phyloP scores from a whole-genome alignment of 2,797 vertebrate species.

The Acipenser oxyrinchus region DNA sequence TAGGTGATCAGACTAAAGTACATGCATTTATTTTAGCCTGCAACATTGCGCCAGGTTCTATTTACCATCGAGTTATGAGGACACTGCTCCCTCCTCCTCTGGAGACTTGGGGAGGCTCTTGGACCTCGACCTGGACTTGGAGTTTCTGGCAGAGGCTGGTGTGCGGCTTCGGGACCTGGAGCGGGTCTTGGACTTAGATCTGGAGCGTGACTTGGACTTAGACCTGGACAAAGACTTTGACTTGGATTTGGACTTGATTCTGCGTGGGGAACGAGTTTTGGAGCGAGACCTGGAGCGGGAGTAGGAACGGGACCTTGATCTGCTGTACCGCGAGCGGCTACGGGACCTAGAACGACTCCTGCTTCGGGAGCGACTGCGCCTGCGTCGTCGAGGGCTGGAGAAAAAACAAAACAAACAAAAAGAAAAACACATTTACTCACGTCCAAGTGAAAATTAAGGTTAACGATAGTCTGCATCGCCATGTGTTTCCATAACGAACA shows the following conservation, averaged over 20 bases:
- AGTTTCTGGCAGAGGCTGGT: constrained; percentile 78
- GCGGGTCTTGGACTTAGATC: constrained; percentile 73
- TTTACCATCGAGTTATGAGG: constrained; percentile 63
- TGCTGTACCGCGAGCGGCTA: constrained; percentile 77
- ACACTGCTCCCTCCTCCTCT: constrained; percentile 75
- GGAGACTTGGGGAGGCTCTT: constrained; percentile 89
- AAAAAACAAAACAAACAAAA: too few species aligned
- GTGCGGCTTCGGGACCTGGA: constrained; percentile 75
- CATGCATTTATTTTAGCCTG: too few species aligned
- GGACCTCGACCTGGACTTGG: constrained; percentile 85
- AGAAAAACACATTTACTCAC: background rate
- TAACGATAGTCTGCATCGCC: too few species aligned
- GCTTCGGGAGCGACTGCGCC: constrained; percentile 76
- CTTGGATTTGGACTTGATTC: constrained; percentile 71
- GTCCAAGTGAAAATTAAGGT: too few species aligned
- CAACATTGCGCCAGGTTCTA: background rate
- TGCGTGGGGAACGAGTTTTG: constrained; percentile 59
- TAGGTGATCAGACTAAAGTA: too few species aligned
- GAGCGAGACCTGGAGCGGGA: constrained; percentile 74
- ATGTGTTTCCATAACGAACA: too few species aligned
- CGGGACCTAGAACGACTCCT: constrained; percentile 76
- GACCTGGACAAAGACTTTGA: constrained; percentile 77
- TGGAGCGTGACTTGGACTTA: constrained; percentile 43
- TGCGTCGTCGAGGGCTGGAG: constrained; percentile 63
- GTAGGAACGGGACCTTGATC: constrained; percentile 77